Conservation (phyloP, 2,113 vertebrate genomes). For the Scytalopus superciliaris region DNA sequence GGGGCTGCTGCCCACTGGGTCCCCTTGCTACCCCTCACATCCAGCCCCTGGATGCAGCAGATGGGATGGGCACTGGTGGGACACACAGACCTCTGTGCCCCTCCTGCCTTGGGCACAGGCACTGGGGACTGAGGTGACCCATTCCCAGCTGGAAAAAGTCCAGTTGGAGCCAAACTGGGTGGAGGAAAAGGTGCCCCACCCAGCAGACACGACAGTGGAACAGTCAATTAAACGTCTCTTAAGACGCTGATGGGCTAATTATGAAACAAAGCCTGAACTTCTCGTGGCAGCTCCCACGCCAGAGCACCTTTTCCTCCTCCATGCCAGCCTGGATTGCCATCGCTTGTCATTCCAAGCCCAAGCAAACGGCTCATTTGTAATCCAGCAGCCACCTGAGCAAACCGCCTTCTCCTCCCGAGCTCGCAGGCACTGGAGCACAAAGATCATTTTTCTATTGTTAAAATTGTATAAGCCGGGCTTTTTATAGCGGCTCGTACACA, state of each 20-base stretch:
- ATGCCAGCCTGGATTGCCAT: conserved; percentile 75
- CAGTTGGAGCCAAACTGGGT: not conserved
- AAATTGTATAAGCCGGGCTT: conserved; percentile 73
- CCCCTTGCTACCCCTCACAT: not conserved
- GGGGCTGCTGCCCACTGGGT: not conserved
- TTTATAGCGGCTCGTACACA: conserved; percentile 68
- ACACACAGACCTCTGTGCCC: rapidly evolving
- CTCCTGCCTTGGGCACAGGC: rapidly evolving
- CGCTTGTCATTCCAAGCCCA: conserved; percentile 85
- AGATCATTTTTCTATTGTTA: conserved; percentile 80
- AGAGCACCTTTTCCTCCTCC: not conserved
- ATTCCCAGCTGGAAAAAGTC: not conserved
- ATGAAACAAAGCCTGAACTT: conserved; percentile 77
- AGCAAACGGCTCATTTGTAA: conserved; percentile 84
- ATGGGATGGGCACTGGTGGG: not conserved
- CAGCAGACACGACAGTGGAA: conserved; percentile 70
- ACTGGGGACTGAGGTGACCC: not conserved
- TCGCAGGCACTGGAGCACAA: conserved; percentile 72
- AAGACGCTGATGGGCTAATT: conserved; percentile 82
- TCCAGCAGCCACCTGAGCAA: conserved; percentile 83
- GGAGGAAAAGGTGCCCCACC: not conserved
- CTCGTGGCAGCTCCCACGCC: conserved; percentile 25
- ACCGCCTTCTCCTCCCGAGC: conserved; percentile 56
- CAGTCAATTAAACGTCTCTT: conserved; percentile 79
- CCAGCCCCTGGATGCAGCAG: not conserved